These are phyloP conservation scores for Gibbula magus DNA, from an alignment of 2,888 invertebrate species.

Conservation along the genomic window DNA sequence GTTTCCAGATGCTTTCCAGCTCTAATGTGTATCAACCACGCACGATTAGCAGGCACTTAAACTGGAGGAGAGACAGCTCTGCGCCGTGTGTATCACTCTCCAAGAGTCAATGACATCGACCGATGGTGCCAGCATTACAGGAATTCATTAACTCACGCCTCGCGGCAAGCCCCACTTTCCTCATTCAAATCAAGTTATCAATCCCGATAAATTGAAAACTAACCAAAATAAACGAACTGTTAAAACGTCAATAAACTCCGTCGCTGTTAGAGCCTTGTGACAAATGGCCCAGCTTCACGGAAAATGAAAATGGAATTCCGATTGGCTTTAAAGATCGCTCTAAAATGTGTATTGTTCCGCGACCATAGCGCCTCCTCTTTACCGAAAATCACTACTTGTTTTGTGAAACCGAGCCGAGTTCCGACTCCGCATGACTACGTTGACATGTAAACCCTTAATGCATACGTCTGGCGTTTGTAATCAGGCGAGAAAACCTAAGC, in stretches of 20 bases:
- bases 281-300: background rate
- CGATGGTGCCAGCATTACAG: background rate
- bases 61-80: background rate
- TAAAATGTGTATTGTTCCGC: background rate
- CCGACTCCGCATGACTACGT: background rate
- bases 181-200: conserved; percentile 4
- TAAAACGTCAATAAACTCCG: background rate
- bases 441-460: background rate
- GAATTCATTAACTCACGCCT: background rate
- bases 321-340: background rate
- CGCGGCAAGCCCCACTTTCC: background rate
- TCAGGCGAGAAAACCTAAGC: background rate
- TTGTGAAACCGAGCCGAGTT: background rate
- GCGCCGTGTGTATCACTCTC: background rate
- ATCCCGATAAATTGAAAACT: background rate
- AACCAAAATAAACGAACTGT: conserved; percentile 3
- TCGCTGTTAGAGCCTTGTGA: background rate
- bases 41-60: background rate
- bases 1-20: background rate
- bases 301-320: background rate
- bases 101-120: background rate
- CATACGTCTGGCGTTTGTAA: background rate
- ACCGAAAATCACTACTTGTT: background rate
- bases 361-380: background rate
- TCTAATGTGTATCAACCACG: background rate